phyloP scores from a whole-genome alignment of 1,140 invertebrate species.

The Penaeus indicus region DNA sequence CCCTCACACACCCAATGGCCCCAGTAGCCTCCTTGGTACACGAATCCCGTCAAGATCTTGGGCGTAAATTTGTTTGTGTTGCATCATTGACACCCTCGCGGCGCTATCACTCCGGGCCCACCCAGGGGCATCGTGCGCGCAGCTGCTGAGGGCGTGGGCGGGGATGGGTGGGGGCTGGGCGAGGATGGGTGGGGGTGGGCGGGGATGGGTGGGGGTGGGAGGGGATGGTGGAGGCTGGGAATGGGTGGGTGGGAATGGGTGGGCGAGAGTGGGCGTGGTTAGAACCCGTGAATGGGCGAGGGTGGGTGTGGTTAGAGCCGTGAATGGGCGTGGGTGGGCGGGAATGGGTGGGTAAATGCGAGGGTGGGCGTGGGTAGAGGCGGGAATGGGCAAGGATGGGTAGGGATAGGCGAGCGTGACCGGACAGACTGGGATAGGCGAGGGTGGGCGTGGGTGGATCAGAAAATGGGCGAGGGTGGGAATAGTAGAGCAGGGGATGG shows the following conservation, averaged over 20 bases:
- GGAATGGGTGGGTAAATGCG: background rate
- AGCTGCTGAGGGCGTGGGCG: background rate
- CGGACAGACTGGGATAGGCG: background rate
- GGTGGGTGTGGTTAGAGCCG: background rate
- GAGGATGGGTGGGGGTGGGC: background rate
- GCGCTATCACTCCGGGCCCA: conserved; percentile 26
- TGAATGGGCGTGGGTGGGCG: background rate
- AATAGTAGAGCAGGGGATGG: background rate
- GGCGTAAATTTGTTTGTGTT: conserved; percentile 55
- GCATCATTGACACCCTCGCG: conserved; percentile 51
- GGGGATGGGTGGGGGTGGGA: background rate
- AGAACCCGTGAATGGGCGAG: background rate
- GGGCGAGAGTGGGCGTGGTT: background rate
- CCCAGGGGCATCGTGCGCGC: background rate
- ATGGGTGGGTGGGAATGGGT: background rate
- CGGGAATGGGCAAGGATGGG: background rate
- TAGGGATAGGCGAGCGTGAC: background rate
- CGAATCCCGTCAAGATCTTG: conserved; percentile 42
- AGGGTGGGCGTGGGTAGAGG: background rate
- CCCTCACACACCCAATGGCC: too few species aligned
- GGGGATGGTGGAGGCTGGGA: background rate
- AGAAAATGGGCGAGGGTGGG: background rate
- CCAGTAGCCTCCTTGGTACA: conserved; percentile 23
- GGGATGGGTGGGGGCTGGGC: background rate
- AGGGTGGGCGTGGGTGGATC: background rate